Percentiles rank a stretch among this genome's conserved stretches.
Conservation (phyloP, 2,113 vertebrate species). For the Tauraco erythrolophus region DNA sequence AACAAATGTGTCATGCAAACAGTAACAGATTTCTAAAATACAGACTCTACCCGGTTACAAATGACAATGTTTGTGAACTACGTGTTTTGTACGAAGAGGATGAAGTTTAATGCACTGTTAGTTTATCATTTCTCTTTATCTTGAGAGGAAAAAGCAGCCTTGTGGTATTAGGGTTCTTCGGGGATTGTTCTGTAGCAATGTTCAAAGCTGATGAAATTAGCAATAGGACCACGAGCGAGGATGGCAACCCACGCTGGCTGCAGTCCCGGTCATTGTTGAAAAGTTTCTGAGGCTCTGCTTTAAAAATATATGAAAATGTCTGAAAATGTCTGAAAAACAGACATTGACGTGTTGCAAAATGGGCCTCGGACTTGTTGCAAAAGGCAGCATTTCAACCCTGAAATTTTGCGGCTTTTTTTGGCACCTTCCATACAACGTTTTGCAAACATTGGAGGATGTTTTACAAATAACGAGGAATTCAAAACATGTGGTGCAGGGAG, state of each 20-base stretch:
- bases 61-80: not conserved
- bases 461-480: not conserved
- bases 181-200: not conserved
- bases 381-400: not conserved
- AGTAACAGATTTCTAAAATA: not conserved
- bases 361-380: not conserved
- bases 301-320: too few relatives aligned
- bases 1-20: not conserved
- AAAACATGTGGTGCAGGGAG: accelerated
- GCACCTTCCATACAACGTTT: not conserved
- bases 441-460: not conserved
- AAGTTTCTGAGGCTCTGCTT: not conserved
- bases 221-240: accelerated
- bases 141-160: not conserved
- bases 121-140: not conserved
- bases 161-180: not conserved
- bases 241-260: not conserved
- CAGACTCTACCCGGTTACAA: too few relatives aligned
- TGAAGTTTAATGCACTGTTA: not conserved
- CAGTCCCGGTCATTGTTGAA: accelerated
- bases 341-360: not conserved
- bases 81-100: accelerated
- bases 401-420: not conserved
- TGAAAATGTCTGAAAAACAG: not conserved
- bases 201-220: not conserved